Evolutionary conservation across 2,113 vertebrate species (phyloP).

Genomic region (human): DNA sequence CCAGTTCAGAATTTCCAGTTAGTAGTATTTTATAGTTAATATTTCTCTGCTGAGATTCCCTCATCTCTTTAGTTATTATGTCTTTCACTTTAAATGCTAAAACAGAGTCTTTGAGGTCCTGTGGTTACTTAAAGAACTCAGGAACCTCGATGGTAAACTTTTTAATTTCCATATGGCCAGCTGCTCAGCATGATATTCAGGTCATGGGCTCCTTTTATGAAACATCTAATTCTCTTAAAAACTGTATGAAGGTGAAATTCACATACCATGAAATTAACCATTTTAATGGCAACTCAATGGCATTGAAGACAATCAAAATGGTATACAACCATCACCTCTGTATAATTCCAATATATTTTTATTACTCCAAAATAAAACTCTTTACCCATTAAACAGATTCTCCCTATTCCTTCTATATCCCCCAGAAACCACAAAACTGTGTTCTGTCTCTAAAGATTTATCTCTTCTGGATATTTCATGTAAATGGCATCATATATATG

Average conservation of each 20-base stretch:
- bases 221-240: not conserved
- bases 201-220: not conserved
- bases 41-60: not conserved
- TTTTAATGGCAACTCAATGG: not conserved
- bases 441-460: not conserved
- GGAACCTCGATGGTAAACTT: not conserved
- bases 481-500: not conserved
- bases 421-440: not conserved
- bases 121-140: not conserved
- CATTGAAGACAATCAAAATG: not conserved
- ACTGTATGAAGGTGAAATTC: not conserved
- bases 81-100: not conserved
- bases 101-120: not conserved
- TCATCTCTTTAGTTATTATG: not conserved
- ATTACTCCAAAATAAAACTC: not conserved
- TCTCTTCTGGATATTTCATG: not conserved
- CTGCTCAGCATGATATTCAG: not conserved
- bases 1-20: not conserved
- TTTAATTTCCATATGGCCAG: not conserved
- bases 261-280: not conserved
- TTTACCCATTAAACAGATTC: not conserved
- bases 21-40: not conserved
- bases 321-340: not conserved
- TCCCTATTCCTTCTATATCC: fast-evolving
- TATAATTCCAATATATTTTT: not conserved